Base-by-base conservation (phyloP, 1,140 invertebrate genomes). In the Drosophila obscura region DNA sequence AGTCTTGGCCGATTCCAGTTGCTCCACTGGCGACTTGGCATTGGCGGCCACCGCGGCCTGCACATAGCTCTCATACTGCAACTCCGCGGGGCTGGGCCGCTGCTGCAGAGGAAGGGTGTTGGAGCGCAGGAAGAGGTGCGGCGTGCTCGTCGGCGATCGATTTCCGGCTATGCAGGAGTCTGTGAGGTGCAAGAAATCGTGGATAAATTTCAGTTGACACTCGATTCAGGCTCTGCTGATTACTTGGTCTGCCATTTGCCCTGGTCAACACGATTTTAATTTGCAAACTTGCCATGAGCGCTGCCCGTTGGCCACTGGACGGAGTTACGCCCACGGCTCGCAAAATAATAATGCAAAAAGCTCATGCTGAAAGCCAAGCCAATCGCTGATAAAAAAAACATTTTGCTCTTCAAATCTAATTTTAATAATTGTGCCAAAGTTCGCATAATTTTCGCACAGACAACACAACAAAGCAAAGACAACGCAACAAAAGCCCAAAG, bases 61-160 rank as follows among this genome's bases (percentile, higher is more conserved):
- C 22, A 91, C 90, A 73, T 91, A 91, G 53, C 90, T 91, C 51
- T 91, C 90, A 65, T 91, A 91, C 31, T 91, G 85, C n/a, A 90
- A 77, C 59, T 91, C 90, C 2, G 85, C 90, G 0, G 90, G 80
- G 46, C 85, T 90, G 35, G 81, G 83, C 5, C 87, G 80, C 31
- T 91, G 90, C 13, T 91, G 89, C 39, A 91, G 5, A 0, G 90
- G 90, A 45, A 90, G 56, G 16, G 85, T 89, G 16, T 87, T 89
- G 6, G 90, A 79, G 45, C 87, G 83, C 56, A 80, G 64, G 35
- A 89, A 82, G 22, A 76, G 68, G 13, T 68, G 72, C 8, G 77
- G 68, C 6, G 85, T 55, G 28, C 61, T 46, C 13, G 78, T 58
- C 8, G 89, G 90, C 16, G 90, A 91, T 58, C 87, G 89, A 44